These are phyloP conservation scores for Drosophila sordidula DNA, from an alignment of 2,888 invertebrate species.

Conservation along the genomic window DNA sequence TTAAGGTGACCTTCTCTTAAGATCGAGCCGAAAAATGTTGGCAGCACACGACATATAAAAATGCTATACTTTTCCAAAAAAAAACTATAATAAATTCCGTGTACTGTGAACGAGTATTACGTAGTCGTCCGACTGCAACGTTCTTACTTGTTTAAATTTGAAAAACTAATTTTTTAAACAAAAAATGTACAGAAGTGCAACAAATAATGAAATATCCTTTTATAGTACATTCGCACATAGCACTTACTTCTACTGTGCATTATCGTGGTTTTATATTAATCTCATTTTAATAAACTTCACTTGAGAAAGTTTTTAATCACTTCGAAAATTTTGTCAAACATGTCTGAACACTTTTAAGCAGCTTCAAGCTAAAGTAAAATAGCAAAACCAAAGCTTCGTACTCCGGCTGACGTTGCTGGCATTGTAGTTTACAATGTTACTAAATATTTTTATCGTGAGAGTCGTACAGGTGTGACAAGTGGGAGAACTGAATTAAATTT, in stretches of 20 bases:
- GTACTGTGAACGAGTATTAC: no score
- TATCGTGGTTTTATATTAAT: conserved; percentile 55
- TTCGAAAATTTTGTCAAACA: conserved; percentile 71
- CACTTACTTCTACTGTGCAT: neutral
- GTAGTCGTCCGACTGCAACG: no score
- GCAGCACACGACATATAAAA: no score
- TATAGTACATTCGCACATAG: neutral
- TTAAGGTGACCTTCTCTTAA: no score
- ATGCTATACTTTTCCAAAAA: no score
- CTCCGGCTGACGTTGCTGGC: conserved; percentile 8
- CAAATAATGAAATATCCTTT: no score
- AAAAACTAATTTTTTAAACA: no score
- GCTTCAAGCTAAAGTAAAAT: conserved; percentile 30
- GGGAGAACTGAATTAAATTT: neutral
- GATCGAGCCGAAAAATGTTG: no score
- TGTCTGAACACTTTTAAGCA: conserved; percentile 47
- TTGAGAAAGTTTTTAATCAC: conserved; percentile 81
- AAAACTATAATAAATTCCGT: no score
- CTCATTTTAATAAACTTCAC: conserved; percentile 76
- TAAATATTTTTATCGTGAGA: conserved; percentile 10
- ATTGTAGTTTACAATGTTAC: conserved; percentile 15
- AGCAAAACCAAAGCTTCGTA: conserved; percentile 11
- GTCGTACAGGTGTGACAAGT: conserved; percentile 5
- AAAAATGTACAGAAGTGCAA: no score
- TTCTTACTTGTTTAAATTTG: no score